A percentile compares a stretch with the other conserved stretches of the same genome.
Evolutionary conservation across 2,888 invertebrate genomes (phyloP).

Genomic region (Ochlodes sylvanus): DNA sequence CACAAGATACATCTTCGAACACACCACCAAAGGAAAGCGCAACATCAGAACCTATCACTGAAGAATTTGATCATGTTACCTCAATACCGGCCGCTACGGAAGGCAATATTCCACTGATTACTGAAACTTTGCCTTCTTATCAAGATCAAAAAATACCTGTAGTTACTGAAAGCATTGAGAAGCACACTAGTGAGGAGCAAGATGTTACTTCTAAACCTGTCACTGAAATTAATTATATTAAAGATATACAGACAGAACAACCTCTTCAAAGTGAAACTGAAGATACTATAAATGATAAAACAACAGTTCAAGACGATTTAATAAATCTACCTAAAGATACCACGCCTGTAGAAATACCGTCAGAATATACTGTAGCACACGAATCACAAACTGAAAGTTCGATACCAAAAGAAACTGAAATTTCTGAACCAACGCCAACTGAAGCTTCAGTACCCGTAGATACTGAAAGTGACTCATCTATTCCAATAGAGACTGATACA

Average conservation of each 20-base stretch:
- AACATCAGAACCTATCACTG: constrained; percentile 8
- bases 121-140: background rate
- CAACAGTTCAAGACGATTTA: constrained; percentile 14
- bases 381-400: constrained; percentile 23
- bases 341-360: constrained; percentile 2
- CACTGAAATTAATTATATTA: constrained; percentile 12
- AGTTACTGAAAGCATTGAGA: constrained; percentile 13
- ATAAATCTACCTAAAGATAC: background rate
- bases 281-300: constrained; percentile 23
- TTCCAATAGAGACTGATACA: constrained; percentile 6
- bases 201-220: constrained; percentile 14
- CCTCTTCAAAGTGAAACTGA: constrained; percentile 12
- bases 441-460: constrained; percentile 22
- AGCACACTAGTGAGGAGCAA: constrained; percentile 36
- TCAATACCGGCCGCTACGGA: constrained; percentile 8
- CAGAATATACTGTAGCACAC: constrained; percentile 1
- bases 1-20: background rate
- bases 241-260: constrained; percentile 17
- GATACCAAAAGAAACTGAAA: constrained; percentile 18
- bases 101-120: background rate
- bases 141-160: constrained; percentile 11
- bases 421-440: constrained; percentile 29
- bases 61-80: constrained; percentile 19
- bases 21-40: constrained; percentile 3
- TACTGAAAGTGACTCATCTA: background rate